Conservation (phyloP, 2,113 vertebrate genomes). For the Channa maculata region DNA sequence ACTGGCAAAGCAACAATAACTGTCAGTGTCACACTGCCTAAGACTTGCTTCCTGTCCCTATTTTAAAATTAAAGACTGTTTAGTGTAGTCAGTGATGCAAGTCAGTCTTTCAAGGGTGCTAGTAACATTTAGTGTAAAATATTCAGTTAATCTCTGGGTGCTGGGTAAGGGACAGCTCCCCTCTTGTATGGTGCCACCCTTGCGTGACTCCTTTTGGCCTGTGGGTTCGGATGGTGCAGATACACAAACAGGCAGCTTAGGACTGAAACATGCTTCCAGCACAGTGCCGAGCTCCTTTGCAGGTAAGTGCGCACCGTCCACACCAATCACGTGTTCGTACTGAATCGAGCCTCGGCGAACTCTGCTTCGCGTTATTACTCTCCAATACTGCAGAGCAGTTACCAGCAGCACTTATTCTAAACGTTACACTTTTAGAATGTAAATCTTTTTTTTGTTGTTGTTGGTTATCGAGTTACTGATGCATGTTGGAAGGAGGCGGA, state of each 20-base stretch:
- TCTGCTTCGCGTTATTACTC: too few species aligned
- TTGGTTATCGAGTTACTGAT: too few species aligned
- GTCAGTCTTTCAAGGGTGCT: conserved; percentile 27
- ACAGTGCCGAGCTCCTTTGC: too few species aligned
- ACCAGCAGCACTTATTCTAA: too few species aligned
- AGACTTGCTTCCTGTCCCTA: conserved; percentile 48
- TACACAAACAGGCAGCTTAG: conserved; percentile 12
- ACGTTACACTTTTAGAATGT: too few species aligned
- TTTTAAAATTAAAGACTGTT: conserved; percentile 56
- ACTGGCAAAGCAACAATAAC: conserved; percentile 51
- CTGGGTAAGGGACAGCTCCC: conserved; percentile 44
- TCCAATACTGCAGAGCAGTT: too few species aligned
- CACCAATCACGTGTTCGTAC: too few species aligned
- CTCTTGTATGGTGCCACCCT: conserved; percentile 44
- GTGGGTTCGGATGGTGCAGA: conserved; percentile 7
- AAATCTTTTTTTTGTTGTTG: too few species aligned
- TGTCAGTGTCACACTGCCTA: conserved; percentile 46
- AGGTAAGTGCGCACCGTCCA: too few species aligned
- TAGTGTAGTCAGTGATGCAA: conserved; percentile 28
- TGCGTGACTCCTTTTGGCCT: conserved; percentile 50
- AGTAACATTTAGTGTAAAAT: conserved; percentile 52
- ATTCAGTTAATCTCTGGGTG: conserved; percentile 56
- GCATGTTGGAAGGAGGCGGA: too few species aligned
- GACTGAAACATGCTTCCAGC: too few species aligned
- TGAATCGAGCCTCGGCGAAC: too few species aligned